phyloP scores from a whole-genome alignment of 2,113 vertebrate species.

The Myotis lucifugus region DNA sequence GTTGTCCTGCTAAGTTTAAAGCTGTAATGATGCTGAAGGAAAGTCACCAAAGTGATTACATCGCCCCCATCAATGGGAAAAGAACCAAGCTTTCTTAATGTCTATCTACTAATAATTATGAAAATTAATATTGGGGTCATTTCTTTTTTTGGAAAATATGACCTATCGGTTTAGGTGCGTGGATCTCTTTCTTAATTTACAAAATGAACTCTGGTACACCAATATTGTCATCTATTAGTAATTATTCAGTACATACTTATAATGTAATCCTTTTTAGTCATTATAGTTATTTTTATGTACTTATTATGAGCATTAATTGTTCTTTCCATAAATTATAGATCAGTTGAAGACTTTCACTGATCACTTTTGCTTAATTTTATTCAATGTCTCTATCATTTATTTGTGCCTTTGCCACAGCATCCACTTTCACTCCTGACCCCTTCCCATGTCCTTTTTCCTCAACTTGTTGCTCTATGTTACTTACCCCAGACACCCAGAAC shows the following conservation, averaged over 20 bases:
- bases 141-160: neutral
- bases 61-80: neutral
- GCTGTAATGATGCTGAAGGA: neutral
- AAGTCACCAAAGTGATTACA: neutral
- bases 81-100: neutral
- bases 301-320: neutral
- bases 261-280: neutral
- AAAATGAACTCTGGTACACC: constrained; percentile 38
- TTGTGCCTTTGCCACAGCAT: neutral
- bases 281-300: neutral
- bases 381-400: neutral
- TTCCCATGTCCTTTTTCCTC: neutral
- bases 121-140: neutral
- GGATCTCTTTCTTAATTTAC: neutral
- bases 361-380: neutral
- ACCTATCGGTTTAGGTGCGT: neutral
- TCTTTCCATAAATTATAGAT: neutral
- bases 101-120: neutral
- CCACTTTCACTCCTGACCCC: fast-evolving
- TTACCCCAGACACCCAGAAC: neutral
- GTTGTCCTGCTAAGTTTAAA: neutral
- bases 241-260: neutral
- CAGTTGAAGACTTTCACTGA: neutral
- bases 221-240: neutral
- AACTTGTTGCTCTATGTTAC: neutral